A percentile compares a stretch with the other conserved stretches of the same genome.
phyloP scores from a whole-genome alignment of 2,797 vertebrate genomes.

The Neoniphon sammara region DNA sequence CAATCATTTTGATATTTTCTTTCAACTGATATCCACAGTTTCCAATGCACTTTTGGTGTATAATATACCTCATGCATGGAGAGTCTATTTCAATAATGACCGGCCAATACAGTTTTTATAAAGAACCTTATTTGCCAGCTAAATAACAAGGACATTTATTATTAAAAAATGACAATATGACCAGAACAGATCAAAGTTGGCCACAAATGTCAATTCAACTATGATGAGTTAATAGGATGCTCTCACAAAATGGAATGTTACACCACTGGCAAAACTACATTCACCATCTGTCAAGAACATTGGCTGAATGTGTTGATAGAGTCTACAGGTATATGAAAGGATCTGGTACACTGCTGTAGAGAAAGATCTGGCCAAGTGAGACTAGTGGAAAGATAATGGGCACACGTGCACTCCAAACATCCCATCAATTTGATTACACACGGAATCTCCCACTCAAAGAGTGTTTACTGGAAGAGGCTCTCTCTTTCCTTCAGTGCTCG shows the following conservation, averaged over 20 bases:
- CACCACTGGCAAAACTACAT: constrained; percentile 33
- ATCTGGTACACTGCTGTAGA: neutral
- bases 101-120: too few relatives aligned
- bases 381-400: constrained; percentile 62
- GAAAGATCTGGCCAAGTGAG: constrained; percentile 50
- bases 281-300: constrained; percentile 17
- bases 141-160: neutral
- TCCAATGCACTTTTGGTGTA: constrained; percentile 36
- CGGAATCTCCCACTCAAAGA: constrained; percentile 68
- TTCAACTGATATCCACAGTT: neutral
- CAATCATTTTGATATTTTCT: constrained; percentile 17
- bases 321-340: constrained; percentile 47
- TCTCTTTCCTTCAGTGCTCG: constrained; percentile 46
- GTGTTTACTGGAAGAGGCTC: constrained; percentile 73
- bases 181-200: neutral
- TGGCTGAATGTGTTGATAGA: constrained; percentile 45
- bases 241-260: constrained; percentile 62
- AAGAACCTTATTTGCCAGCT: neutral
- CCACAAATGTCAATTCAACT: constrained; percentile 18
- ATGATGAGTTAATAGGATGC: constrained; percentile 36
- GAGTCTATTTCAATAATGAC: neutral
- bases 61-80: neutral
- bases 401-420: constrained; percentile 66
- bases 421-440: constrained; percentile 74
- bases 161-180: neutral